These are phyloP conservation scores for Campopleginae sp. DNA, from an alignment of 2,888 invertebrate genomes.

Conservation along the genomic window DNA sequence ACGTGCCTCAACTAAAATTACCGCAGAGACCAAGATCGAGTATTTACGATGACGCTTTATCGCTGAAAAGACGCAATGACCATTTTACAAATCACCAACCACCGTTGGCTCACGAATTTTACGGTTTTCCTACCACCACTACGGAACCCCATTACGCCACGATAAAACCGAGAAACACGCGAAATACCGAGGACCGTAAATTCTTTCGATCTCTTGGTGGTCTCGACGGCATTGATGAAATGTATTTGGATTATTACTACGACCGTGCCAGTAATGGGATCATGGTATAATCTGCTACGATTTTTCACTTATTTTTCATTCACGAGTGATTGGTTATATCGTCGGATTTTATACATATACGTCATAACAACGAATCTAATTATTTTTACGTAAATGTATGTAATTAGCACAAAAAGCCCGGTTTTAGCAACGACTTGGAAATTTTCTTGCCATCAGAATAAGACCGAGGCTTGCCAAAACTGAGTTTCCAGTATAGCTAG, in stretches of 20 bases:
- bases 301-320: not conserved
- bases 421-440: constrained; percentile 18
- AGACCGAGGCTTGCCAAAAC: not conserved
- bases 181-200: constrained; percentile 51
- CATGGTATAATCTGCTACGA: constrained; percentile 6
- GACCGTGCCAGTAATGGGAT: not conserved
- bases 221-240: not conserved
- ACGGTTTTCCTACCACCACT: constrained; percentile 39
- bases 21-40: constrained; percentile 69
- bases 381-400: not conserved
- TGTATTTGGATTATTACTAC: not conserved
- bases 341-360: constrained; percentile 14
- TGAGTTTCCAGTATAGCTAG: constrained; percentile 32
- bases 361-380: not conserved
- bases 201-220: constrained; percentile 57
- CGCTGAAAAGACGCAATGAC: constrained; percentile 67
- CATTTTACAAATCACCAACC: not conserved
- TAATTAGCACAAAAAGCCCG: not conserved
- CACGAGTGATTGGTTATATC: constrained; percentile 46
- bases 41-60: constrained; percentile 72
- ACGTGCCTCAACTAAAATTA: constrained; percentile 67
- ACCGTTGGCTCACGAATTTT: constrained; percentile 46
- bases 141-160: constrained; percentile 69
- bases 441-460: not conserved
- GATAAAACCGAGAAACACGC: constrained; percentile 69